phyloP scores from a whole-genome alignment of 2,113 vertebrate genomes.

The Cinclus mexicanus region DNA sequence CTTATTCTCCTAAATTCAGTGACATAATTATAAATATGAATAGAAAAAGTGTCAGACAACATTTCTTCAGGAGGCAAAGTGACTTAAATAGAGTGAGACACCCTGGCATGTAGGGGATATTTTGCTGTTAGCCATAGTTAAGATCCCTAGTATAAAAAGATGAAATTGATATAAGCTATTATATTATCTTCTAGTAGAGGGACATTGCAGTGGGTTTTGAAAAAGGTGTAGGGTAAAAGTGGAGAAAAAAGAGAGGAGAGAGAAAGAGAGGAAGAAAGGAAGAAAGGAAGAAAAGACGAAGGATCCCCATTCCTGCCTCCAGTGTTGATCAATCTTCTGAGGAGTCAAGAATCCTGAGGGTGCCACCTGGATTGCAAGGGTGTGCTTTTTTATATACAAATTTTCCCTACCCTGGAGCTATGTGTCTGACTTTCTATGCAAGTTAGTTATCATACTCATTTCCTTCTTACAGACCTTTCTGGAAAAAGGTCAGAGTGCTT shows the following conservation, averaged over 20 bases:
- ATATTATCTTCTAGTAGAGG: not conserved
- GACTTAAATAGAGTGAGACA: not conserved
- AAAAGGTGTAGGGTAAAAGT: not conserved
- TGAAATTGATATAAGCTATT: not conserved
- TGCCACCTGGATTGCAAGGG: not conserved
- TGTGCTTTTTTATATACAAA: not conserved
- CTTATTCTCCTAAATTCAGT: not conserved
- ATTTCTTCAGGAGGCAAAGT: not conserved
- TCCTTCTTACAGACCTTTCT: not conserved
- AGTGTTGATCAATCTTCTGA: accelerated
- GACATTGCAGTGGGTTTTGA: not conserved
- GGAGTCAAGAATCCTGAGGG: not conserved
- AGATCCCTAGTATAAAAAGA: not conserved
- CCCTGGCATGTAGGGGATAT: not conserved
- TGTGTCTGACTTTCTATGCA: accelerated
- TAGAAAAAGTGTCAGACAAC: not conserved
- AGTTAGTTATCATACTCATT: not conserved
- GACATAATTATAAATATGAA: not conserved
- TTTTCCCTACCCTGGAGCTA: not conserved
- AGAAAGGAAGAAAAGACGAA: not conserved
- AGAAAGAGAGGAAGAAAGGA: not conserved
- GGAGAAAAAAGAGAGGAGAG: not conserved
- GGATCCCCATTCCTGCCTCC: accelerated
- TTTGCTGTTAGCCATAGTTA: not conserved
- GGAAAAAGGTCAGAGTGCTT: not conserved